A percentile compares a stretch with the other conserved stretches of the same genome.
Evolutionary conservation across 1,140 invertebrate genomes (phyloP).

Genomic region (Saccostrea glomerata): DNA sequence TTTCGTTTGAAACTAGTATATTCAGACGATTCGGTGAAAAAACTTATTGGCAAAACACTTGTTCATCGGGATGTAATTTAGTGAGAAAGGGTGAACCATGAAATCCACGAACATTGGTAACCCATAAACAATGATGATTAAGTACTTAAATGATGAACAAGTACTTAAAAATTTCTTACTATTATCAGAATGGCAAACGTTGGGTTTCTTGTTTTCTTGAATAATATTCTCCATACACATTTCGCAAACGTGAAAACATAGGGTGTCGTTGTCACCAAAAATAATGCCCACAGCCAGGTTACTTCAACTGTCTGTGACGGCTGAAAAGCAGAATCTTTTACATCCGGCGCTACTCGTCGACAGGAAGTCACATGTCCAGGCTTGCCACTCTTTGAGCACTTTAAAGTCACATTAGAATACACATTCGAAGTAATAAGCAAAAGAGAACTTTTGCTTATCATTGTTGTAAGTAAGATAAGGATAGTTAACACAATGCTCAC

Average conservation of each 20-base stretch:
- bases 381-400: conserved; percentile 59
- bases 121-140: too few species aligned
- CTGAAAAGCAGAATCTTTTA: conserved; percentile 58
- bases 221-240: conserved; percentile 71
- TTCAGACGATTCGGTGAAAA: too few species aligned
- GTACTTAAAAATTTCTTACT: conserved; percentile 59
- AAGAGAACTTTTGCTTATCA: conserved; percentile 72
- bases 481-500: conserved; percentile 71
- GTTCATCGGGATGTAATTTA: too few species aligned
- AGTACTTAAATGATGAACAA: neutral
- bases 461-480: conserved; percentile 62
- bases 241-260: conserved; percentile 69
- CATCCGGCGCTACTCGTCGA: conserved; percentile 61
- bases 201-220: conserved; percentile 70
- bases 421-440: conserved; percentile 74
- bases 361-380: conserved; percentile 60
- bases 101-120: too few species aligned
- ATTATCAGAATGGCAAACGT: conserved; percentile 60
- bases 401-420: conserved; percentile 70
- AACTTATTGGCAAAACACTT: too few species aligned
- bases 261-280: conserved; percentile 68
- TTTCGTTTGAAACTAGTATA: too few species aligned
- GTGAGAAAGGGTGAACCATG: too few species aligned
- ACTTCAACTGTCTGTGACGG: conserved; percentile 66
- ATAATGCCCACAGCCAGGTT: conserved; percentile 72